Conservation (phyloP, 2,888 invertebrate genomes). For the Acronicta alni region DNA sequence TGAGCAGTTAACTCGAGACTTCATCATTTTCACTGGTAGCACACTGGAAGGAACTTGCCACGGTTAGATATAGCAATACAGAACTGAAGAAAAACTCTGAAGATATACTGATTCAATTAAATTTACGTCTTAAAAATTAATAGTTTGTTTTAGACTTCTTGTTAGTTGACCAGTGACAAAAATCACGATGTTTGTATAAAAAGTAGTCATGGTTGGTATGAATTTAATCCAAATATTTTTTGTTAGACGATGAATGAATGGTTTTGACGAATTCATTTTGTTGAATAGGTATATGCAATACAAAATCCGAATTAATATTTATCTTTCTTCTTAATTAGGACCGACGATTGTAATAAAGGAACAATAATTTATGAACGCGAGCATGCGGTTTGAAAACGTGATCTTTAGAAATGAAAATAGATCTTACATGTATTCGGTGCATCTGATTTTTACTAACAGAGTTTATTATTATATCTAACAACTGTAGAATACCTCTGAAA, state of each 20-base stretch:
- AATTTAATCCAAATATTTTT: slow-evolving; percentile 34
- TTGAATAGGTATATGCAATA: slow-evolving; percentile 28
- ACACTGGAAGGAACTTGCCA: slow-evolving; percentile 37
- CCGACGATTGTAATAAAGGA: slow-evolving; percentile 2
- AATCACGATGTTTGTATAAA: not conserved
- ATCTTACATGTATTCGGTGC: not conserved
- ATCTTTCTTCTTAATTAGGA: too few relatives aligned
- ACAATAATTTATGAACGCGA: not conserved
- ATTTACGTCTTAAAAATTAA: slow-evolving; percentile 4
- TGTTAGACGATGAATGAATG: slow-evolving; percentile 29
- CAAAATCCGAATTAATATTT: too few relatives aligned
- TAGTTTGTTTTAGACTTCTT: slow-evolving; percentile 14
- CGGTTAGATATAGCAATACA: slow-evolving; percentile 13
- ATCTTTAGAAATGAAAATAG: not conserved
- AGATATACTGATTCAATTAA: slow-evolving; percentile 11
- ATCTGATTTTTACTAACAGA: slow-evolving; percentile 8
- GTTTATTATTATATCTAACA: not conserved
- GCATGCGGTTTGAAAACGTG: not conserved
- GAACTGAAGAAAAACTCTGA: slow-evolving; percentile 24
- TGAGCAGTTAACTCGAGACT: slow-evolving; percentile 58
- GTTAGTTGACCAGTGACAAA: slow-evolving; percentile 10
- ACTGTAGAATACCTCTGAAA: not conserved
- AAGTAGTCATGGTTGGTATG: slow-evolving; percentile 2
- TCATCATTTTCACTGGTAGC: slow-evolving; percentile 36
- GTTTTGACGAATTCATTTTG: slow-evolving; percentile 20